These are phyloP conservation scores for Epinotia bilunana DNA, from an alignment of 2,888 invertebrate genomes.

Conservation along the genomic window DNA sequence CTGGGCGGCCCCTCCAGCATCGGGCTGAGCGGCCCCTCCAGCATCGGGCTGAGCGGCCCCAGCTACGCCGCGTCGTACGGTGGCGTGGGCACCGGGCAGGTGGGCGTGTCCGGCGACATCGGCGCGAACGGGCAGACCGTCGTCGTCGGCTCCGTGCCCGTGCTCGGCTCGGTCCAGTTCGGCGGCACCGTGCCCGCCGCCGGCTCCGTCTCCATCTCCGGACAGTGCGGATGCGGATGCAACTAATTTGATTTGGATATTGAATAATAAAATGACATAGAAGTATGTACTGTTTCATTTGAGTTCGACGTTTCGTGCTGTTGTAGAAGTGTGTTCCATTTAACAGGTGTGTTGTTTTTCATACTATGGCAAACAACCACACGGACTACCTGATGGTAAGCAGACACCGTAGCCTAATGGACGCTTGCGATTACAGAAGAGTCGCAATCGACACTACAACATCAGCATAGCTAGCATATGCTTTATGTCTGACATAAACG, in stretches of 20 bases:
- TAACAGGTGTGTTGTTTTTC: no score
- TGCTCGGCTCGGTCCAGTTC: conserved; percentile 33
- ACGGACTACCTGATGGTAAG: no score
- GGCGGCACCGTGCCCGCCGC: conserved; percentile 23
- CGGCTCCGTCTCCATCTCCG: conserved; percentile 33
- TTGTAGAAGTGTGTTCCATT: no score
- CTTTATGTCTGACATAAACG: no score
- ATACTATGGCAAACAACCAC: no score
- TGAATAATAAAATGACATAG: background rate
- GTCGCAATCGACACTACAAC: no score
- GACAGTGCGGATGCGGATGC: conserved; percentile 33
- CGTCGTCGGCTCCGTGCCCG: conserved; percentile 45
- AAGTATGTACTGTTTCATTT: background rate
- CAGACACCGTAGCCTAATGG: no score
- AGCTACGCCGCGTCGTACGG: conserved; percentile 47
- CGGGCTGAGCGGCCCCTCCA: conserved; percentile 9
- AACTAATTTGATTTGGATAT: background rate
- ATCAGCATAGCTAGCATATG: no score
- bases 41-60: conserved; percentile 9
- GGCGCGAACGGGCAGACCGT: conserved; percentile 44
- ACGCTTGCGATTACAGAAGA: no score
- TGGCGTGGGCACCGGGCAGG: conserved; percentile 53
- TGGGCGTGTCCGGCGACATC: conserved; percentile 32
- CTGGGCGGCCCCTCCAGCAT: conserved; percentile 20
- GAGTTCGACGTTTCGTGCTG: no score